These are phyloP conservation scores for Nesoenas mayeri DNA, from an alignment of 2,113 vertebrate genomes.

Conservation along the genomic window DNA sequence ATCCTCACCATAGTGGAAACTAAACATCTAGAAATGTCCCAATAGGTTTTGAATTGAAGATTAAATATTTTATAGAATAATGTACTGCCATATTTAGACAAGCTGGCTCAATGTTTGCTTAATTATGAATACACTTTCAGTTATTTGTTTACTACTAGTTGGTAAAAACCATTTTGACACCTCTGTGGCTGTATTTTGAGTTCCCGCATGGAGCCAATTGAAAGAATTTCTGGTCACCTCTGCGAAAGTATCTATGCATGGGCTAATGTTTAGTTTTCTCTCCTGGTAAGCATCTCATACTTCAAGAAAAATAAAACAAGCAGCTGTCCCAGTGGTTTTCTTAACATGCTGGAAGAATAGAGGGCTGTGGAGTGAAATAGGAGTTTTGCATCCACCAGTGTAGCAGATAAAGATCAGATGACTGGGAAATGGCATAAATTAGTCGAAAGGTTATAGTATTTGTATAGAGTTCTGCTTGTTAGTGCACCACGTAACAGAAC, in stretches of 20 bases:
- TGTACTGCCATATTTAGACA: not conserved
- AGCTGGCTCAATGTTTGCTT: not conserved
- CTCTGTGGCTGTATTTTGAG: not conserved
- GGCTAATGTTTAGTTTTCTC: not conserved
- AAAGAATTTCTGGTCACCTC: not conserved
- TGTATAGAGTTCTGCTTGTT: not conserved
- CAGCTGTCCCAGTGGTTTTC: not conserved
- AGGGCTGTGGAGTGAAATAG: not conserved
- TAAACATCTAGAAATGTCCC: not conserved
- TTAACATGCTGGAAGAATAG: not conserved
- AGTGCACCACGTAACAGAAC: accelerated
- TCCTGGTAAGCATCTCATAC: not conserved
- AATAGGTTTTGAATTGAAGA: not conserved
- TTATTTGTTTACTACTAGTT: not conserved
- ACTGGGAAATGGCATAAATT: not conserved
- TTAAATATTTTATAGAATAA: not conserved
- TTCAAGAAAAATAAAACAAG: not conserved
- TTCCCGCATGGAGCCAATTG: not conserved
- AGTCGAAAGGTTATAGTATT: not conserved
- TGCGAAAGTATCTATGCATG: not conserved
- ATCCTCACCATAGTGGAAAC: not conserved
- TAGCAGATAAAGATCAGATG: not conserved
- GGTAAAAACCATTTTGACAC: not conserved
- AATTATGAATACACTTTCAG: not conserved
- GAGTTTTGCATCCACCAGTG: not conserved